Evolutionary conservation across 2,113 vertebrate genomes (phyloP).

Genomic region (Talpa occidentalis): DNA sequence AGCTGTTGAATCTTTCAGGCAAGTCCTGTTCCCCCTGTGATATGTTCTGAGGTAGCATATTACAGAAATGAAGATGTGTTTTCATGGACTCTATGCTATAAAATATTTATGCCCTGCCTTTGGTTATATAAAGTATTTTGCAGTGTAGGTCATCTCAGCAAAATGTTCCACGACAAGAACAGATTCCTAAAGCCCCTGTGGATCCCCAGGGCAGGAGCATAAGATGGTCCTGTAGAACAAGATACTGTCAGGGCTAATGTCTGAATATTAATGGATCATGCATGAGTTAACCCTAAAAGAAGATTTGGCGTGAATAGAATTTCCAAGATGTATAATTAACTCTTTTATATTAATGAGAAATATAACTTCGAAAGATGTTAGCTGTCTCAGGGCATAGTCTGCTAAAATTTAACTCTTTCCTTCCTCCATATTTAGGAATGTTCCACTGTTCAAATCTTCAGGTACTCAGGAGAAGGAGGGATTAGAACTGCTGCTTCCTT

Average conservation of each 20-base stretch:
- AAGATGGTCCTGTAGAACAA: constrained; percentile 60
- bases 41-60: constrained; percentile 74
- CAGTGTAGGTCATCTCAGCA: constrained; percentile 79
- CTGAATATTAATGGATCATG: constrained; percentile 79
- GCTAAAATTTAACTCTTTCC: constrained; percentile 72
- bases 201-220: constrained; percentile 50
- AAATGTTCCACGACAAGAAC: constrained; percentile 71
- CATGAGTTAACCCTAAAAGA: constrained; percentile 80
- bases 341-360: constrained; percentile 77
- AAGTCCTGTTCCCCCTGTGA: constrained; percentile 41
- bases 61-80: constrained; percentile 80
- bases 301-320: constrained; percentile 74
- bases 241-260: constrained; percentile 70
- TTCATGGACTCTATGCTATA: constrained; percentile 76
- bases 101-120: constrained; percentile 85
- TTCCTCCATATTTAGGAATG: background rate
- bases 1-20: constrained; percentile 69
- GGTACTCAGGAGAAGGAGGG: background rate
- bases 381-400: constrained; percentile 53
- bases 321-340: constrained; percentile 79
- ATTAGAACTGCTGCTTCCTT: background rate
- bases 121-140: constrained; percentile 78
- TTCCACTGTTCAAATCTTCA: background rate
- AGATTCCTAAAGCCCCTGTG: constrained; percentile 62
- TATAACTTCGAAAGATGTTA: constrained; percentile 66